Base-by-base conservation (phyloP, 92 coral and sea anemone genomes). In the Phenganax marumi region DNA sequence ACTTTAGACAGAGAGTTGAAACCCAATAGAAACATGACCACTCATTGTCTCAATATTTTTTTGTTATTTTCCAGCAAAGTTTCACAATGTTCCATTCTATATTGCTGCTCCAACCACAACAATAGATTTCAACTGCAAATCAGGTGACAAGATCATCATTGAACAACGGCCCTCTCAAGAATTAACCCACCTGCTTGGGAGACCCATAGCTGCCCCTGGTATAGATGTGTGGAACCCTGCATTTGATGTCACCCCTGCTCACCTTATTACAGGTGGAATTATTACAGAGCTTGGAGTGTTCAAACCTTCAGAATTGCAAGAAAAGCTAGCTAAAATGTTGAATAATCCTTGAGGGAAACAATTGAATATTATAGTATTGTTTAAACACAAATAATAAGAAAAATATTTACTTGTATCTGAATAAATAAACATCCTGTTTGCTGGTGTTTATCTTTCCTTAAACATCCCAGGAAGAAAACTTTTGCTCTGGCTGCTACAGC, bases 151-250 rank as follows among this genome's bases (percentile, higher is more conserved):
- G 25, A 94, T 94, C 51, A 85, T 70, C 74, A 94, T 94, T 62
- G 98, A 94, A 75, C 92, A 94, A 74, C 87, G 98, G 22, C 90
- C 97, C 10, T 83, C 82, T 8, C 79, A 89, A 17, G 98, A 94
- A 75, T 86, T 94, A 23, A 89, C 97, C 3, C 75, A 73, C n/a
- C 47, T 90, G 53, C 81, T 83, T 50, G 97, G 93, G 8, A 50
- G 85, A 19, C 89, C 88, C 48, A 87, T 89, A 79, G 98, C 98
- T 12, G 95, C 98, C 13, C 85, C 92, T 51, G 92, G 92, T 58
- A 89, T 94, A 58, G 85, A 68, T 50, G 90, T 94, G 53, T 94
- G 98, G 98, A 94, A 94, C 83, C 98, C 98, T 25, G 98, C 97
- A 10, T 94, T 94, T 90, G 98, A 94, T 23, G 86, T 94, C 49